Evolutionary conservation across 2,888 invertebrate genomes (phyloP), one percentile per base, ranked within the genome.

Genomic region (Drosophila rubida): DNA sequence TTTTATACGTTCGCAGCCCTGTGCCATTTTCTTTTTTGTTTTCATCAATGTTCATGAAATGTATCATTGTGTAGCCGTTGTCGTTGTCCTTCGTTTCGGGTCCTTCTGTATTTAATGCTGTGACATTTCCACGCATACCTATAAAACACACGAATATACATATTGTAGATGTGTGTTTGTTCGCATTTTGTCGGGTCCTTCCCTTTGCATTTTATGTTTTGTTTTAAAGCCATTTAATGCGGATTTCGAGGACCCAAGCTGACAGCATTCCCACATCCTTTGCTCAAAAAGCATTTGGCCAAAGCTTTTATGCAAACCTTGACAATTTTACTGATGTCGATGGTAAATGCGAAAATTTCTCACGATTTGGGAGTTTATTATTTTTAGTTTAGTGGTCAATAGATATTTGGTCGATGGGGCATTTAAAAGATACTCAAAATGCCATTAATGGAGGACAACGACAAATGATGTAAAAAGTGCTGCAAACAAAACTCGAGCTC

Each of bases 221-320:
- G 65, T 69, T 78, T 80, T 72, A 68, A 72, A 77, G 80, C 80
- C 66, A 62, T 83, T 78, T 75, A 68, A 72, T 59, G 58, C 30
- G 66, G 61, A 78, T 80, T 78, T 78, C 54, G 22, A 30, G 50
- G 55, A 55, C 23, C 54, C 48, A 58, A 48, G 1, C 16, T 7
- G 23, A 55, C 30, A 51, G 39, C 42, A 32, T 41, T 39, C 25
- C n/a, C 35, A 45, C 32, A 32, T 45, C 37, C 14, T 55, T 62
- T 25, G 46, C 5, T 25, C n/a, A 63, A 54, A 58, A 23, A 66
- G 62, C 30, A 68, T 75, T 71, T 69, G 22, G 25, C 35, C 7
- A 23, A 13, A 71, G 61, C 55, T 64, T 64, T 66, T 59, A 44
- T 30, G 63, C 62, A 60, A 61, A 45, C 16, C 44, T 62, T 69